Percentiles rank a stretch among this genome's conserved stretches.
phyloP scores from a whole-genome alignment of 2,888 invertebrate species.

The Plagodis dolabraria region DNA sequence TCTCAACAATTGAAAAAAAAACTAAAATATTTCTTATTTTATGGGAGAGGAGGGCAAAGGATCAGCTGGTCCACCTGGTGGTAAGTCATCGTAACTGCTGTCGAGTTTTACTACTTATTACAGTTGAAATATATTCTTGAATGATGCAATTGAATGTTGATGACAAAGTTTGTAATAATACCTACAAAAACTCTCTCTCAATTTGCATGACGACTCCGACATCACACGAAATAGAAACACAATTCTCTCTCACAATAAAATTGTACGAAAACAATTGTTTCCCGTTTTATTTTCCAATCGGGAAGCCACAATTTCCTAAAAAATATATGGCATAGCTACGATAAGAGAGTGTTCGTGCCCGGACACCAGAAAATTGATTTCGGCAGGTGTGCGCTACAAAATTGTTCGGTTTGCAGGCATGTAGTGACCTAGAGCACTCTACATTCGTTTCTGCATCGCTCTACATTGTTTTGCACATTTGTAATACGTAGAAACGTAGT shows the following conservation, averaged over 20 bases:
- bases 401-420: conserved; percentile 41
- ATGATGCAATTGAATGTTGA: background rate
- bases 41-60: no score
- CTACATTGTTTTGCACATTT: conserved; percentile 33
- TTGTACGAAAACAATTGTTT: conserved; percentile 30
- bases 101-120: no score
- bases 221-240: conserved; percentile 15
- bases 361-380: conserved; percentile 62
- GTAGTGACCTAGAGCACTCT: conserved; percentile 8
- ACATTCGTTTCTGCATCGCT: conserved; percentile 14
- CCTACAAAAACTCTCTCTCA: background rate
- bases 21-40: no score
- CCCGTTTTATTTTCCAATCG: conserved; percentile 38
- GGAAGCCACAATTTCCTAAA: conserved; percentile 38
- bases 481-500: conserved; percentile 23
- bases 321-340: conserved; percentile 39
- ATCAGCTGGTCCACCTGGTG: no score
- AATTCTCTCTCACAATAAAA: conserved; percentile 24
- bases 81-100: no score
- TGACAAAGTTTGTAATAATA: background rate
- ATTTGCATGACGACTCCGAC: background rate
- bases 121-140: background rate
- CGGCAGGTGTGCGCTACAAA: conserved; percentile 52
- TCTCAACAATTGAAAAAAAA: no score
- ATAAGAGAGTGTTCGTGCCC: conserved; percentile 45